A percentile compares a stretch with the other conserved stretches of the same genome.
Conservation (phyloP, 2,113 vertebrate genomes). For the Struthio camelus region DNA sequence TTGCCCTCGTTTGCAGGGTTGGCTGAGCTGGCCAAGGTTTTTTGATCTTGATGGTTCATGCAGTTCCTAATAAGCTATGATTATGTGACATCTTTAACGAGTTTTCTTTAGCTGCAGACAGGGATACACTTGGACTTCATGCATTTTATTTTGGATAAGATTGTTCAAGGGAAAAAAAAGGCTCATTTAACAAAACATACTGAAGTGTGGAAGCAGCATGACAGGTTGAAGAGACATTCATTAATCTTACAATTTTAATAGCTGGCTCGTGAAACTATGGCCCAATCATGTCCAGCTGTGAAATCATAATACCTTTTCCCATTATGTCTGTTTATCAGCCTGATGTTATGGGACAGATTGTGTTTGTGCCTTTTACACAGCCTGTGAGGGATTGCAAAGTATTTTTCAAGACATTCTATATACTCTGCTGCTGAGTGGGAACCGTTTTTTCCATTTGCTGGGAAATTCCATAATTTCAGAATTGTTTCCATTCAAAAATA, state of each 20-base stretch:
- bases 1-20: background rate
- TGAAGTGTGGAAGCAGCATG: background rate
- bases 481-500: background rate
- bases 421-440: background rate
- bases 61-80: background rate
- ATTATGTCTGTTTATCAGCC: background rate
- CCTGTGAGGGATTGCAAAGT: background rate
- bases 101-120: background rate
- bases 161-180: background rate
- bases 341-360: background rate
- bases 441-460: background rate
- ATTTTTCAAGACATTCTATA: background rate
- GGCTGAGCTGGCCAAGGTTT: background rate
- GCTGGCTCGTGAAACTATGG: background rate
- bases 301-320: background rate
- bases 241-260: background rate
- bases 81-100: background rate
- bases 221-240: background rate
- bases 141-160: background rate
- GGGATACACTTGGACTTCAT: background rate
- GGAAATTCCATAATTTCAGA: background rate
- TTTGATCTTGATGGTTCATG: background rate
- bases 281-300: background rate
- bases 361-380: background rate
- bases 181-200: background rate